These are phyloP conservation scores for Dermochelys coriacea DNA, from an alignment of 2,797 vertebrate species.

Conservation along the genomic window DNA sequence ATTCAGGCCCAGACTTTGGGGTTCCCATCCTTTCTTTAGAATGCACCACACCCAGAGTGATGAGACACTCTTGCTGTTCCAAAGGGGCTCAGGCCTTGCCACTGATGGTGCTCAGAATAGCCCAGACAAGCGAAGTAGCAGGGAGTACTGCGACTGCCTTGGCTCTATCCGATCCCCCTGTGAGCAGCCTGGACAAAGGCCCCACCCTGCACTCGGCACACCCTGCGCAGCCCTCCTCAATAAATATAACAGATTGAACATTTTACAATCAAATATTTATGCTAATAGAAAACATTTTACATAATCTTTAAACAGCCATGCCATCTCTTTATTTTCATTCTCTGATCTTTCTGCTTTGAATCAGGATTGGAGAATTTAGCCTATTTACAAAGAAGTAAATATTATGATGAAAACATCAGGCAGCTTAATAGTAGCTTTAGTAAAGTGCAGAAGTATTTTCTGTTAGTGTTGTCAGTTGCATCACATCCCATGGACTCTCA, in stretches of 20 bases:
- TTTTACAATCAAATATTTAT: conserved; percentile 85
- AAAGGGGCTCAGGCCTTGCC: neutral
- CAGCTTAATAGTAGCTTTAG: conserved; percentile 78
- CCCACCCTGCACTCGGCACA: conserved; percentile 14
- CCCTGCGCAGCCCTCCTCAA: conserved; percentile 60
- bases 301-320: conserved; percentile 83
- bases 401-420: conserved; percentile 82
- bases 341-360: conserved; percentile 81
- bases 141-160: rapidly evolving
- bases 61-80: rapidly evolving
- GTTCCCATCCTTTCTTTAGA: conserved; percentile 22
- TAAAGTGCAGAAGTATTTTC: conserved; percentile 74
- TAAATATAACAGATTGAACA: conserved; percentile 81
- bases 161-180: rapidly evolving
- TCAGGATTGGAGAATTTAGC: conserved; percentile 77
- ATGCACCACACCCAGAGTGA: neutral
- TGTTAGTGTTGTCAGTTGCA: conserved; percentile 74
- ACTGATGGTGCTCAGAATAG: rapidly evolving
- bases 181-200: neutral
- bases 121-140: rapidly evolving
- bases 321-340: conserved; percentile 82
- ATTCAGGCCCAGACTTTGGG: neutral
- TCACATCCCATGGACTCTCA: conserved; percentile 52
- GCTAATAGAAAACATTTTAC: conserved; percentile 79
- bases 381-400: conserved; percentile 85